Base-by-base conservation (phyloP, 2,113 vertebrate species). In the Gadus chalcogrammus region DNA sequence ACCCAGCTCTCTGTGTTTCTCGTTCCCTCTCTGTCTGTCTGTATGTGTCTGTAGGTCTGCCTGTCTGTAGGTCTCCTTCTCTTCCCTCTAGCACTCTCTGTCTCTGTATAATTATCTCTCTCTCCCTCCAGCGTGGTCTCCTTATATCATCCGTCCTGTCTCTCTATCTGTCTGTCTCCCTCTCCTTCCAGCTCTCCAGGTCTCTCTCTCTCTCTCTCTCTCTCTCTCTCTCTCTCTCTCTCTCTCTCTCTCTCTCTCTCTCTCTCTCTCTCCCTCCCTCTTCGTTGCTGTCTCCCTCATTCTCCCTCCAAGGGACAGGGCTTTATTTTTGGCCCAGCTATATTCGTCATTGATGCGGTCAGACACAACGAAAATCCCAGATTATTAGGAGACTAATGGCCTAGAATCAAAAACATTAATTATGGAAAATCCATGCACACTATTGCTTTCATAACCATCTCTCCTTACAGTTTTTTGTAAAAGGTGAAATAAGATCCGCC, bases 301-400 rank as follows among this genome's bases (percentile, higher is more conserved):
- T 77, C 76, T 58, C 55, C 13, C 55, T 3, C 55, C n/a, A 65
- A 73, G 82, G 74, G 79, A 77, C 78, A 48, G 8, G 81, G 75
- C 63, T 67, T 71, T 80, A 62, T 76, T 85, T 81, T 79, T 69
- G 72, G 68, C 75, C 71, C 69, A 56, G 76, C 70, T 79, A 67
- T 72, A 77, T 82, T 82, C 83, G 81, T 78, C 79, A 69, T 86
- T 74, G 76, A 78, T 64, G 18, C 17, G 13, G 75, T 86, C 79
- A 87, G 84, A 86, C 74, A 77, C 75, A 56, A 70, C 61, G 69
- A 60, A 78, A 85, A 82, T 74, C 73, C 78, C 73, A 75, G 63
- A 83, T 78, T 78, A 76, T 70, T 72, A 72, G 55, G 0, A 58
- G 66, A 71, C 64, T 71, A 62, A 72, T 76, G 56, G 68, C 66